Conservation (phyloP, 2,888 invertebrate genomes). For the Aphodius granarius region DNA sequence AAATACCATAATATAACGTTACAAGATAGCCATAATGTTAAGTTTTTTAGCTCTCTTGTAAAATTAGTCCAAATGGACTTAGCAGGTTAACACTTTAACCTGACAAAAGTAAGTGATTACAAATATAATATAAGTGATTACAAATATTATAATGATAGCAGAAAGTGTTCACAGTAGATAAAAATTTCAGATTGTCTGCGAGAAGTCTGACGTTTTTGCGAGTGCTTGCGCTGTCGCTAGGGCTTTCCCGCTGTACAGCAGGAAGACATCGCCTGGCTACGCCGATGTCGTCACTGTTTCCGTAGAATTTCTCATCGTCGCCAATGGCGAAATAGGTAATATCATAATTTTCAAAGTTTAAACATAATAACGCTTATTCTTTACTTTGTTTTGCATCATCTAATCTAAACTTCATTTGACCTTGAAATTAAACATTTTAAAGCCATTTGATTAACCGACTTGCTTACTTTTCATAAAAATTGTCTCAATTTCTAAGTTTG, state of each 20-base stretch:
- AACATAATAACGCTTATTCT: conserved; percentile 5
- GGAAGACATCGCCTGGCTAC: conserved; percentile 53
- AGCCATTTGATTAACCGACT: not conserved
- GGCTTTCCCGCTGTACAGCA: conserved; percentile 74
- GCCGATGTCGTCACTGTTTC: conserved; percentile 50
- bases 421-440: not conserved
- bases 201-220: conserved; percentile 74
- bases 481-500: too few relatives aligned
- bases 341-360: conserved; percentile 1
- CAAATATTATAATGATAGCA: too few relatives aligned
- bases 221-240: conserved; percentile 81
- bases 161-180: too few relatives aligned
- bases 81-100: too few relatives aligned
- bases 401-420: too few relatives aligned
- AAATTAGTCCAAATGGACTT: too few relatives aligned
- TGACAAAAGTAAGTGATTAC: too few relatives aligned
- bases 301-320: conserved; percentile 59
- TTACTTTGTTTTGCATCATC: conserved; percentile 12
- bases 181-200: conserved; percentile 69
- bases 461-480: not conserved
- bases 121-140: too few relatives aligned
- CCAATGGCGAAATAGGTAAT: conserved; percentile 26
- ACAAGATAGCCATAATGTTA: too few relatives aligned
- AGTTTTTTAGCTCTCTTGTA: too few relatives aligned
- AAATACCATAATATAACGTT: too few relatives aligned